phyloP scores from a whole-genome alignment of 2,113 vertebrate genomes.

The Cichladusa arquata region DNA sequence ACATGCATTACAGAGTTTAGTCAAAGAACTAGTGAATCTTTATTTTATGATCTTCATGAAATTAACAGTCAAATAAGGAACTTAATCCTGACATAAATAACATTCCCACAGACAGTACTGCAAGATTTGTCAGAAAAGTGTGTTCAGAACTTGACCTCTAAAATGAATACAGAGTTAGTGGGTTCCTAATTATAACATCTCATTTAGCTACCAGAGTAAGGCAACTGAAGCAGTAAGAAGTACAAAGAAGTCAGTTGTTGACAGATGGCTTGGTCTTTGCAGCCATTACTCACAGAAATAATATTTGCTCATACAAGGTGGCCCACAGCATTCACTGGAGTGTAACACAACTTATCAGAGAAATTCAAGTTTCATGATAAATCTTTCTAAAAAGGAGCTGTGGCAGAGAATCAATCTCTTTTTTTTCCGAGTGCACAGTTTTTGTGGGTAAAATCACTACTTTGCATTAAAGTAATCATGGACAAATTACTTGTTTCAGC shows the following conservation, averaged over 20 bases:
- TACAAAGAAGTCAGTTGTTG: background rate
- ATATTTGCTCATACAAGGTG: background rate
- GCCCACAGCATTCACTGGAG: background rate
- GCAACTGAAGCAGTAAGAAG: background rate
- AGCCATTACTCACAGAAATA: conserved; percentile 11
- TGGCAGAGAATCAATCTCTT: background rate
- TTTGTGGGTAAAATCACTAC: background rate
- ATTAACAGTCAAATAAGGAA: conserved; percentile 6
- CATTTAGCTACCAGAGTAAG: background rate
- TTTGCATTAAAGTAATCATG: background rate
- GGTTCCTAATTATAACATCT: conserved; percentile 7
- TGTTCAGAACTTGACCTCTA: background rate
- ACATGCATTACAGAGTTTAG: conserved; percentile 59
- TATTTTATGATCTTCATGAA: conserved; percentile 40
- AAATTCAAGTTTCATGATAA: background rate
- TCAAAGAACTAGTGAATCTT: conserved; percentile 25
- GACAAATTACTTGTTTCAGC: background rate
- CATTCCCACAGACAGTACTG: background rate
- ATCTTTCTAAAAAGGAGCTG: background rate
- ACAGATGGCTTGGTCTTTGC: background rate
- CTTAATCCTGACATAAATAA: conserved; percentile 42
- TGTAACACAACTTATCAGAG: background rate
- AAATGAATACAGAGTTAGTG: background rate
- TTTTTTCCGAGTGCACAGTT: background rate
- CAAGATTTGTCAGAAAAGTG: background rate